phyloP scores from a whole-genome alignment of 2,888 invertebrate genomes.

The Himalopsyche tibetana region DNA sequence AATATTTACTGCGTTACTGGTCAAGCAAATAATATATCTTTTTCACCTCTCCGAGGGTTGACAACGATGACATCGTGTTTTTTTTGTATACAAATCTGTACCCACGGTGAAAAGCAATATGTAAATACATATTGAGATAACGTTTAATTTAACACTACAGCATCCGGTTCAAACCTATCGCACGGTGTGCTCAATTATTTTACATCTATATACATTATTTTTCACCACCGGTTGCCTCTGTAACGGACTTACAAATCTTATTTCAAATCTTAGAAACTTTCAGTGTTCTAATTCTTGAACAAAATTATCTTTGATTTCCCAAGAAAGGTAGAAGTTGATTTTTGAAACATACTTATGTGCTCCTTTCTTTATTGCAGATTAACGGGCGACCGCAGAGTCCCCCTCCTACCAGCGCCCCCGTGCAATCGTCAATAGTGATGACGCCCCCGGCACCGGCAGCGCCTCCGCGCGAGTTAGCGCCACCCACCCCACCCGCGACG shows the following conservation, averaged over 20 bases:
- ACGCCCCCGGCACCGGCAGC: conserved; percentile 72
- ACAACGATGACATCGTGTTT: too few species aligned
- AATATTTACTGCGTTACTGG: neutral
- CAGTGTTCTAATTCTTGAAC: neutral
- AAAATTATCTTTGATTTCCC: too few species aligned
- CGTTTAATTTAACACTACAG: neutral
- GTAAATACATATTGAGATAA: neutral
- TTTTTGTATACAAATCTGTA: too few species aligned
- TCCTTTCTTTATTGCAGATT: conserved; percentile 69
- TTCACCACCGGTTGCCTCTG: neutral
- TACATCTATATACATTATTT: conserved; percentile 27
- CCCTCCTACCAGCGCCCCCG: conserved; percentile 70
- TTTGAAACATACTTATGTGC: neutral
- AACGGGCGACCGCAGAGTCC: conserved; percentile 72
- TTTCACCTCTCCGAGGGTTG: neutral
- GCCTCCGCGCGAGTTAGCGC: conserved; percentile 69
- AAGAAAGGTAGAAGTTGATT: too few species aligned
- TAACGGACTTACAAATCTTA: neutral
- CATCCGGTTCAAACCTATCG: conserved; percentile 18
- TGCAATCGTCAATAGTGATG: conserved; percentile 69
- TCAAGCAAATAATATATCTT: neutral
- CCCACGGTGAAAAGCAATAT: too few species aligned
- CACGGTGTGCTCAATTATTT: conserved; percentile 7
- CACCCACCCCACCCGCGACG: conserved; percentile 68
- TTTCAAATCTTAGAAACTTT: conserved; percentile 19